These are phyloP conservation scores for Pagrus major DNA, from an alignment of 2,113 vertebrate genomes.

Conservation along the genomic window DNA sequence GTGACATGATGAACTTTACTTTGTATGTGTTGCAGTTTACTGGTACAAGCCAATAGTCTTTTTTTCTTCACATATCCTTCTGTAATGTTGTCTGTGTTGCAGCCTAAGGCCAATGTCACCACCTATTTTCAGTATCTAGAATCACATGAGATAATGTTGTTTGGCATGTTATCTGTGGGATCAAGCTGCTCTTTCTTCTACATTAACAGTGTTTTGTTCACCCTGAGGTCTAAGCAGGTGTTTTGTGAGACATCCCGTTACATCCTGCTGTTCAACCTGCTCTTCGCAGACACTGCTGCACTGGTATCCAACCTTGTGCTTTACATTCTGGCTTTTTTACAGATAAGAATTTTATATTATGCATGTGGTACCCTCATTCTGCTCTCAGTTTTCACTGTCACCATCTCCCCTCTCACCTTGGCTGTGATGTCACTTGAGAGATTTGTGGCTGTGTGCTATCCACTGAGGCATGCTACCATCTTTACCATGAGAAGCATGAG, in stretches of 20 bases:
- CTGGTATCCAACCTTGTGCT: background rate
- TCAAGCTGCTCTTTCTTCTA: no score
- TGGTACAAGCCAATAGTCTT: background rate
- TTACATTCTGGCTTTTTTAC: background rate
- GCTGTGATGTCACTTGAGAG: no score
- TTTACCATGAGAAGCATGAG: constrained; percentile 57
- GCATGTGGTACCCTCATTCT: constrained; percentile 21
- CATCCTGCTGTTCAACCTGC: no score
- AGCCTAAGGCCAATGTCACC: no score
- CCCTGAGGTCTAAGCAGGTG: background rate
- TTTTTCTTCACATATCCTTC: no score
- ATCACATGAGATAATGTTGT: no score
- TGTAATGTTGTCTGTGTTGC: no score
- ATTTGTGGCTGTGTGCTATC: constrained; percentile 62
- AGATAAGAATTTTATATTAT: background rate
- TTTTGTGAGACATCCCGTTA: no score
- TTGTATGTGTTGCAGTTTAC: background rate
- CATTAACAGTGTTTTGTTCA: no score
- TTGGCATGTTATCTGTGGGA: no score
- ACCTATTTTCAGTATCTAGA: no score
- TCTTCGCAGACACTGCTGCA: constrained; percentile 54
- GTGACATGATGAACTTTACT: background rate
- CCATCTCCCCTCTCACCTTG: constrained; percentile 58
- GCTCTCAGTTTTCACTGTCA: background rate
- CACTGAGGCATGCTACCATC: constrained; percentile 52